Evolutionary conservation across 2,888 invertebrate species (phyloP), one percentile per base, ranked within the genome.

Genomic region (Atherix ibis): DNA sequence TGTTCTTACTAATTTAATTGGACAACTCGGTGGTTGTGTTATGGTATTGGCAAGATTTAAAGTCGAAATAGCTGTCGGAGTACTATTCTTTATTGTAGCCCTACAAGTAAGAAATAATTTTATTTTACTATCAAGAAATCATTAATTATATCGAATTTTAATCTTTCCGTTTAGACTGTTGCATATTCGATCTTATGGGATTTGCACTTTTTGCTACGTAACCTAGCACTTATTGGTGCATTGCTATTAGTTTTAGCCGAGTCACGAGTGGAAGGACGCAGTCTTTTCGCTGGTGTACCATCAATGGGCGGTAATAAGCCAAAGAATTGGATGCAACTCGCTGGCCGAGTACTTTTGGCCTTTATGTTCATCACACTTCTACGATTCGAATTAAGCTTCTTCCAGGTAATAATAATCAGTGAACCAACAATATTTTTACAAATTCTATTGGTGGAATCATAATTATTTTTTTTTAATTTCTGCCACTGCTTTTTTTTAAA

Each of bases 131-230:
- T 10, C 13, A 19, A 15, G 18, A 34, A 38, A 22, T 34, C 13
- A 22, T 32, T 22, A 26, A 34, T 39, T 35, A n/a, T n/a, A n/a
- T n/a, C n/a, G n/a, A n/a, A n/a, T 39, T 26, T 29, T 44, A 27
- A 43, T 43, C 45, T 46, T 47, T 44, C 45, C 47, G 58, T 63
- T 18, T 65, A 87, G 85, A 91, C 91, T 32, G 70, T 91, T 49
- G 91, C 91, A 2, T 91, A 92, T 66, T 88, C 92, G 58, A 97
- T 99, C 64, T 66, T 99, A 37, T 98, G 97, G 95, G 97, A 99
- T 60, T 59, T 94, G 54, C 94, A 94, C 60, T 98, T 98, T 65
- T 67, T 98, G 40, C 76, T 95, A 45, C 76, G 98, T 41, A 98
- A 98, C 65, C 64, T 98, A 48, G 95, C 98, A 9, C 73, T 99